Evolutionary conservation across 2,113 vertebrate genomes (phyloP).

Genomic region (Crotalus viridis): DNA sequence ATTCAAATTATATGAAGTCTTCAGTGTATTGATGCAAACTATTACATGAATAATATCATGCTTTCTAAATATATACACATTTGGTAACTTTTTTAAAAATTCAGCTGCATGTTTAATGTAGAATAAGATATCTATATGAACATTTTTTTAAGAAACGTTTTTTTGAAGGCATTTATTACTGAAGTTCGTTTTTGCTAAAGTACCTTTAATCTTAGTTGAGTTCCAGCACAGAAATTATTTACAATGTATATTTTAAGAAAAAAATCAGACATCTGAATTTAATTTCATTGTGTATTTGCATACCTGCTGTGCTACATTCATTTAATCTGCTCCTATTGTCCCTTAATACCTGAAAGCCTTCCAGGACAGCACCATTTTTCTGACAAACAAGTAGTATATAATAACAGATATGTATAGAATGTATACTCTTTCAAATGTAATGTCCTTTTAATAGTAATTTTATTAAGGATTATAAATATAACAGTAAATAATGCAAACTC

Average conservation of each 20-base stretch:
- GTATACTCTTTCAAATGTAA: background rate
- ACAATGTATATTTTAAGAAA: background rate
- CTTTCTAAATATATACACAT: background rate
- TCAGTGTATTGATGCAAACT: background rate
- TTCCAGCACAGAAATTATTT: background rate
- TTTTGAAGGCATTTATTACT: background rate
- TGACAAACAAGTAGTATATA: background rate
- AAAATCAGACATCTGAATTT: background rate
- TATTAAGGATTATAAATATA: background rate
- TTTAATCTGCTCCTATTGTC: background rate
- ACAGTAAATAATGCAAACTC: background rate
- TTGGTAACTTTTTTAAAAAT: background rate
- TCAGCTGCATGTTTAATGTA: background rate
- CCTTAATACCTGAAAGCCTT: background rate
- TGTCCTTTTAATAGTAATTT: background rate
- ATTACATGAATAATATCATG: background rate
- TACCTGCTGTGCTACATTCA: background rate
- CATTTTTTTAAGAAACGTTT: background rate
- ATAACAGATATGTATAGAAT: background rate
- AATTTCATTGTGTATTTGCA: slow-evolving; percentile 15
- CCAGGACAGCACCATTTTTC: background rate
- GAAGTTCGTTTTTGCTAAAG: slow-evolving; percentile 15
- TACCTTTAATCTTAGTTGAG: slow-evolving; percentile 12
- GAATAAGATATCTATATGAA: background rate
- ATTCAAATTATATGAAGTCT: background rate